Conservation (phyloP, 1,140 invertebrate species). For the Triops longicaudatus region DNA sequence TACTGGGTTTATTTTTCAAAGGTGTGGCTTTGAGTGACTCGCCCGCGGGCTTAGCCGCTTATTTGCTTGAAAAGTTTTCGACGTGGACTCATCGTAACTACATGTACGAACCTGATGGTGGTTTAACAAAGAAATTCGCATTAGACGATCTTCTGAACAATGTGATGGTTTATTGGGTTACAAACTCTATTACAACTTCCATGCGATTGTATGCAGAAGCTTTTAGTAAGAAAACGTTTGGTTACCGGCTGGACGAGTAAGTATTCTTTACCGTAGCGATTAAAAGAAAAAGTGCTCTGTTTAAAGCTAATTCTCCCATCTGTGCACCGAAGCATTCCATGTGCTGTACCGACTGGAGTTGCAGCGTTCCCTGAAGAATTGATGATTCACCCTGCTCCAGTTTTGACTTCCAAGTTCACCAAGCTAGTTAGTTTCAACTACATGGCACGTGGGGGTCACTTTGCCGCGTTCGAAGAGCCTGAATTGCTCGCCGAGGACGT, state of each 20-base stretch:
- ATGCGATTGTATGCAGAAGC: conserved; percentile 64
- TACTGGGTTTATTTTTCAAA: conserved; percentile 36
- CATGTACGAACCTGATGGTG: conserved; percentile 55
- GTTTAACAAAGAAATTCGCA: conserved; percentile 51
- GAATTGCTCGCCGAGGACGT: conserved; percentile 55
- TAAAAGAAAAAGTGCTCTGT: not conserved
- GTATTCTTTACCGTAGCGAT: conserved; percentile 26
- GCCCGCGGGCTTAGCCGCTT: conserved; percentile 66
- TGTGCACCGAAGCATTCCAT: conserved; percentile 38
- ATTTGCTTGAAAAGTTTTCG: conserved; percentile 78
- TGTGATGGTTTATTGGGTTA: conserved; percentile 79
- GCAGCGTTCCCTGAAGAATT: conserved; percentile 40
- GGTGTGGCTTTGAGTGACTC: conserved; percentile 54
- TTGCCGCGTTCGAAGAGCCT: conserved; percentile 72
- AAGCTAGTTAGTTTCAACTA: conserved; percentile 38
- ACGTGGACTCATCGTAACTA: conserved; percentile 58
- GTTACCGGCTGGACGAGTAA: conserved; percentile 44
- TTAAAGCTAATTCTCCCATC: conserved; percentile 32
- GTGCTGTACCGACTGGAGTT: conserved; percentile 40
- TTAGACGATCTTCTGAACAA: conserved; percentile 75
- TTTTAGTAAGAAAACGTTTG: conserved; percentile 40
- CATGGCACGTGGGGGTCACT: conserved; percentile 62
- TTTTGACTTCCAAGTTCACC: conserved; percentile 35
- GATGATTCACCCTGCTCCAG: conserved; percentile 34
- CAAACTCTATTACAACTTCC: conserved; percentile 64